Conservation (phyloP, 2,113 vertebrate genomes). For the Phrynosoma platyrhinos region DNA sequence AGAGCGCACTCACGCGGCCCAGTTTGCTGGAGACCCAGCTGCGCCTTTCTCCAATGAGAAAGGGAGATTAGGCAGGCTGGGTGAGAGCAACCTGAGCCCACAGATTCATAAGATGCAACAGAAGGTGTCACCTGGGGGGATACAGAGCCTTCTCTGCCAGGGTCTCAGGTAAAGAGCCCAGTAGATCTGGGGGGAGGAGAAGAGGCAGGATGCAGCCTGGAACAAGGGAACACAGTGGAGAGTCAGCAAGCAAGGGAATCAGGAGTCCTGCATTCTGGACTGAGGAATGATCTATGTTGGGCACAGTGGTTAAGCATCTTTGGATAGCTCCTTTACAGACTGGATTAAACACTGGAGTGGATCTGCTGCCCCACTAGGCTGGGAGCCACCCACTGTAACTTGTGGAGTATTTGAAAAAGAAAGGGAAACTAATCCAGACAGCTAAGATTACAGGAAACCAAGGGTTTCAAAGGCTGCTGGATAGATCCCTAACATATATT, state of each 20-base stretch:
- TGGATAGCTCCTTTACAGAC: too few relatives aligned
- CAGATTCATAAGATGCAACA: background rate
- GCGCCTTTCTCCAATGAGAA: background rate
- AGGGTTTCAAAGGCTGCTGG: too few relatives aligned
- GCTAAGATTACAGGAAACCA: too few relatives aligned
- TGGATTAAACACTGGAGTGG: too few relatives aligned
- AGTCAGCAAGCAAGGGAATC: too few relatives aligned
- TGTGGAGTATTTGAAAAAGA: too few relatives aligned
- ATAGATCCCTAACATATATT: too few relatives aligned
- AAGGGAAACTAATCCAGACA: too few relatives aligned
- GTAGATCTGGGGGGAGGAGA: background rate
- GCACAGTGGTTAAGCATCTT: too few relatives aligned
- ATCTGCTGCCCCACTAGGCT: too few relatives aligned
- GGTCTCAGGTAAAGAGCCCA: background rate
- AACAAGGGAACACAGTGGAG: background rate
- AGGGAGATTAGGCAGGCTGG: background rate
- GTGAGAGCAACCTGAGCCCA: background rate
- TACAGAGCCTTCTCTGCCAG: accelerated
- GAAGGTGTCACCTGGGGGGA: background rate
- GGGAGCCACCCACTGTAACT: too few relatives aligned
- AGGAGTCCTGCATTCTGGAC: background rate
- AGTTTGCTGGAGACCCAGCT: slow-evolving; percentile 40
- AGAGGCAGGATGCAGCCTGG: too few relatives aligned
- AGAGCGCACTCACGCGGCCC: slow-evolving; percentile 53
- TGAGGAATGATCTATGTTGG: background rate